These are phyloP conservation scores for Teleiodes luculella DNA, from an alignment of 2,888 invertebrate genomes.

Conservation along the genomic window DNA sequence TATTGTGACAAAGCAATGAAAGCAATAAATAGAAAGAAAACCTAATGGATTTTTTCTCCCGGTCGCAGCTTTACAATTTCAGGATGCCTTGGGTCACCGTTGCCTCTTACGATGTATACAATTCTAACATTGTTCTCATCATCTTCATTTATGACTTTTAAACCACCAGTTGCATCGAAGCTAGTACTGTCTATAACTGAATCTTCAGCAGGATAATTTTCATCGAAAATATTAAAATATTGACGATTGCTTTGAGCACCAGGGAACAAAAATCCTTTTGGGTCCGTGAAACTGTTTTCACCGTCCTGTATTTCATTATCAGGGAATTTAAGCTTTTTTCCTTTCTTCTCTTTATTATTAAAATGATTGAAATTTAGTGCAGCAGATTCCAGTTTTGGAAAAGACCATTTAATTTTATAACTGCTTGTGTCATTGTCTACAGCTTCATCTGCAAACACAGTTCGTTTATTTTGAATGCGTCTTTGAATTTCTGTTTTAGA, in stretches of 20 bases:
- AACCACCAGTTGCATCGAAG: background rate
- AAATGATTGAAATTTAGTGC: conserved; percentile 17
- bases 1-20: background rate
- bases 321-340: conserved; percentile 40
- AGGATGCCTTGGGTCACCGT: conserved; percentile 67
- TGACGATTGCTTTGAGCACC: conserved; percentile 22
- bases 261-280: conserved; percentile 34
- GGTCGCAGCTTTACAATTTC: conserved; percentile 49
- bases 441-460: conserved; percentile 28
- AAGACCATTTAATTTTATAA: conserved; percentile 48
- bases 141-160: background rate
- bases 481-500: conserved; percentile 33
- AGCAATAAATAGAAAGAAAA: background rate
- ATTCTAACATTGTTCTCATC: conserved; percentile 5
- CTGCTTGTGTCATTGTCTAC: conserved; percentile 25
- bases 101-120: conserved; percentile 68
- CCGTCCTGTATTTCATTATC: conserved; percentile 24
- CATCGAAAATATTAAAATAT: conserved; percentile 5
- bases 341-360: conserved; percentile 26
- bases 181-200: background rate
- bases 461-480: conserved; percentile 55
- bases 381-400: conserved; percentile 39
- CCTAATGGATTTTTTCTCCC: background rate
- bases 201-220: background rate
- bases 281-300: conserved; percentile 24